A percentile compares a stretch with the other conserved stretches of the same genome.
phyloP scores from a whole-genome alignment of 2,888 invertebrate genomes.

The Microdon myrmicae region DNA sequence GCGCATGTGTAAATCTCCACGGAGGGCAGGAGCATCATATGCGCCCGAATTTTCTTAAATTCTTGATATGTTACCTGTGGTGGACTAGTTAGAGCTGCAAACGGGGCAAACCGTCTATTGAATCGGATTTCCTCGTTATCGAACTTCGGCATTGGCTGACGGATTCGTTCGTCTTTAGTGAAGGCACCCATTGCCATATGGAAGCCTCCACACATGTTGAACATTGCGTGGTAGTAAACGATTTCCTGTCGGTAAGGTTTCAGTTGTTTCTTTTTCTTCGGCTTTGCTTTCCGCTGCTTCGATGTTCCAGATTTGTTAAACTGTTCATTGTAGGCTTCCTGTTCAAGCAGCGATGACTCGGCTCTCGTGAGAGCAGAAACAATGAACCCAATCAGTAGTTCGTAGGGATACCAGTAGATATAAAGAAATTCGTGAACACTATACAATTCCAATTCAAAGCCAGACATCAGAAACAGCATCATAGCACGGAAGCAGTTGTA shows the following conservation, averaged over 20 bases:
- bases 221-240: slow-evolving; percentile 88
- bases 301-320: slow-evolving; percentile 58
- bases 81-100: slow-evolving; percentile 85
- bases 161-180: slow-evolving; percentile 86
- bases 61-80: slow-evolving; percentile 92
- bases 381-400: slow-evolving; percentile 93
- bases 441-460: slow-evolving; percentile 95
- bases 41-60: slow-evolving; percentile 83
- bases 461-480: slow-evolving; percentile 92
- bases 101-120: slow-evolving; percentile 92
- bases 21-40: slow-evolving; percentile 71
- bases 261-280: slow-evolving; percentile 72
- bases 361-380: slow-evolving; percentile 91
- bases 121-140: slow-evolving; percentile 95
- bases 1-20: slow-evolving; percentile 82
- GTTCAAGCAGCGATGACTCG: slow-evolving; percentile 83
- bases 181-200: slow-evolving; percentile 95
- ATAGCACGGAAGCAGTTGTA: slow-evolving; percentile 93
- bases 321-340: slow-evolving; percentile 72
- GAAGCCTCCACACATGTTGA: slow-evolving; percentile 94
- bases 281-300: slow-evolving; percentile 65
- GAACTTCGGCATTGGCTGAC: slow-evolving; percentile 86
- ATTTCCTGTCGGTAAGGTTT: slow-evolving; percentile 84
- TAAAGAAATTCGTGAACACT: slow-evolving; percentile 96
- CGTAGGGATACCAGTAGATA: slow-evolving; percentile 95